Evolutionary conservation across 2,113 vertebrate species (phyloP).

Genomic region (Mola mola): DNA sequence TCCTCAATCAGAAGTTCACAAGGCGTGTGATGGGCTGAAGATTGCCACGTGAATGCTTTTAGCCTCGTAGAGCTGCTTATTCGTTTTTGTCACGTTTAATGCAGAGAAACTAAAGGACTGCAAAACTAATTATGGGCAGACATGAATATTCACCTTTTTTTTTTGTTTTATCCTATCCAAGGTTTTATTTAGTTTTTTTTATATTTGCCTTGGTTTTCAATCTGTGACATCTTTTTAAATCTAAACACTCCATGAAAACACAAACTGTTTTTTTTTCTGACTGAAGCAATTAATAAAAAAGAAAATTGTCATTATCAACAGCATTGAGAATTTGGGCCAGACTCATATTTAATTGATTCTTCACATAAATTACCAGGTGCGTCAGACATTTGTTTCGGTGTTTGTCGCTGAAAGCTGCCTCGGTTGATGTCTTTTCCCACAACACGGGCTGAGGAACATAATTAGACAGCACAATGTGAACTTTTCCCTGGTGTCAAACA

Average conservation of each 20-base stretch:
- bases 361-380: slow-evolving; percentile 20
- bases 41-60: not conserved
- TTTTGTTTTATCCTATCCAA: not conserved
- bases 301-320: too few species aligned
- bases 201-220: not conserved
- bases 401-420: slow-evolving; percentile 15
- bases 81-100: slow-evolving; percentile 21
- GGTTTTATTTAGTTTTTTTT: not conserved
- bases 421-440: slow-evolving; percentile 27
- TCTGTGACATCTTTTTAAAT: too few species aligned
- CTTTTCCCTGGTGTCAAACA: slow-evolving; percentile 18
- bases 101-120: slow-evolving; percentile 10
- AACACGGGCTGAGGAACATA: slow-evolving; percentile 37
- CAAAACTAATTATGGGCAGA: slow-evolving; percentile 1
- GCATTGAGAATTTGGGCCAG: too few species aligned
- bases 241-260: not conserved
- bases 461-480: slow-evolving; percentile 51
- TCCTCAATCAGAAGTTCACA: not conserved
- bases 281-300: too few species aligned
- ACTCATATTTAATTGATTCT: slow-evolving; percentile 27
- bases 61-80: not conserved
- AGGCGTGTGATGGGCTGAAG: slow-evolving; percentile 12
- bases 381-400: slow-evolving; percentile 20
- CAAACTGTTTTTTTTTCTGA: not conserved
- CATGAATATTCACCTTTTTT: not conserved